Evolutionary conservation across 2,797 vertebrate genomes (phyloP).

Genomic region (Cheirogaleus major): DNA sequence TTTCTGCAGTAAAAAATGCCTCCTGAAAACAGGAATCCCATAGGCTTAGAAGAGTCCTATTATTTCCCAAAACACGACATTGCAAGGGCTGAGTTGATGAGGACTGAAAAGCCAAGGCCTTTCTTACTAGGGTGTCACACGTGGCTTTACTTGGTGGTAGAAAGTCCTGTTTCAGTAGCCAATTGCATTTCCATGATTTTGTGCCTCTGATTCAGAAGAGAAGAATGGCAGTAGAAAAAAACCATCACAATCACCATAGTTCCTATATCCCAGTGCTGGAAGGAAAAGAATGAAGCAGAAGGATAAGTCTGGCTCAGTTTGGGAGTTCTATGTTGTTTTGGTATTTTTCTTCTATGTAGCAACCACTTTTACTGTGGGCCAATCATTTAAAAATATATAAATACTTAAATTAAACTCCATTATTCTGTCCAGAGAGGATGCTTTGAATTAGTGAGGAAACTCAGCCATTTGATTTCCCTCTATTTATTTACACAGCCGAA

Average conservation of each 20-base stretch:
- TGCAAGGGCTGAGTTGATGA: background rate
- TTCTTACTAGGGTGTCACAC: background rate
- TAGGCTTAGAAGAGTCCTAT: background rate
- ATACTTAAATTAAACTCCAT: conserved; percentile 39
- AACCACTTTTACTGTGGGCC: background rate
- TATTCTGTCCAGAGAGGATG: conserved; percentile 32
- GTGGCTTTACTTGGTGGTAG: background rate
- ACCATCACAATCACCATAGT: background rate
- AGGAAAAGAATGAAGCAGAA: background rate
- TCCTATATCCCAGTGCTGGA: background rate
- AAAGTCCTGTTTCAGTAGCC: background rate
- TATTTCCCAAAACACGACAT: background rate
- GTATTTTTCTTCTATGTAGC: conserved; percentile 38
- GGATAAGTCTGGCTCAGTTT: background rate
- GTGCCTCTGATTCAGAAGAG: background rate
- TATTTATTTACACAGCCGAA: background rate
- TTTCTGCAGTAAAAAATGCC: background rate
- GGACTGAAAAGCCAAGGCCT: background rate
- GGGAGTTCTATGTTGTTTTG: background rate
- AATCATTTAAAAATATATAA: conserved; percentile 49
- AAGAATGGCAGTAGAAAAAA: background rate
- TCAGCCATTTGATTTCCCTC: background rate
- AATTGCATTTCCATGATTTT: background rate
- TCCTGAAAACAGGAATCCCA: conserved; percentile 15
- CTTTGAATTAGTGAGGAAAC: conserved; percentile 45